Base-by-base conservation (phyloP, 2,113 vertebrate genomes). In the Pandion haliaetus region DNA sequence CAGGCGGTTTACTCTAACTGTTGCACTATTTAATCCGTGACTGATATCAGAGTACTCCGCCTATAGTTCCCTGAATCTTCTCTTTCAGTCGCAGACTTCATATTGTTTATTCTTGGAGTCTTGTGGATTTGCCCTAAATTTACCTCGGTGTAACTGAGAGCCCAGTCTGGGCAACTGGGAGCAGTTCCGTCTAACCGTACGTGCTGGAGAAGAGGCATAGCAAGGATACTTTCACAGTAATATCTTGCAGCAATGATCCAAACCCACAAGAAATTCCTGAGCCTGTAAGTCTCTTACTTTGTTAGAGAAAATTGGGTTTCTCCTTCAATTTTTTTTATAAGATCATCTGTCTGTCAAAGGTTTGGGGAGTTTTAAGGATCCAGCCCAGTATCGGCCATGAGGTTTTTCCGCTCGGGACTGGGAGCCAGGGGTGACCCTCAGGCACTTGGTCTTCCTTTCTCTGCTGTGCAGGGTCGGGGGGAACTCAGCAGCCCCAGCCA, bases 201-300 rank as follows among this genome's bases (percentile, higher is more conserved):
- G 2, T 63, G 77, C 88, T 55, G 67, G 59, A 82, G 70, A 80
- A 73, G 20, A 61, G 77, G 63, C 88, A 78, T 15, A 86, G 55
- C 0, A 0, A 86, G 58, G 81, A 94, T 77, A 63, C 40, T 89
- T 91, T 50, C 0, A 0, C 77, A 42, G 59, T 32, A 40, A 73
- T 47, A 62, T 62, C 93, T 59, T 66, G 47, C 73, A 95, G 62
- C 62, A 70, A 28, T 29, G 26, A 86, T 82, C 73, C 86, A 96
- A 94, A 85, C n/a, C 90, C 95, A 74, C 88, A 89, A 87, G 50
- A 95, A 93, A 89, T 95, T 94, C 73, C 62, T 83, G 31, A 61
- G 66, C 42, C 66, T 93, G 28, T 58, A 85, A 50, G 50, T 86
- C 62, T 77, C 3, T 84, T 65, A 54, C 25, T 86, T 26, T 66